Conservation (phyloP, 1,140 invertebrate genomes). For the Aphelenchoides besseyi region DNA sequence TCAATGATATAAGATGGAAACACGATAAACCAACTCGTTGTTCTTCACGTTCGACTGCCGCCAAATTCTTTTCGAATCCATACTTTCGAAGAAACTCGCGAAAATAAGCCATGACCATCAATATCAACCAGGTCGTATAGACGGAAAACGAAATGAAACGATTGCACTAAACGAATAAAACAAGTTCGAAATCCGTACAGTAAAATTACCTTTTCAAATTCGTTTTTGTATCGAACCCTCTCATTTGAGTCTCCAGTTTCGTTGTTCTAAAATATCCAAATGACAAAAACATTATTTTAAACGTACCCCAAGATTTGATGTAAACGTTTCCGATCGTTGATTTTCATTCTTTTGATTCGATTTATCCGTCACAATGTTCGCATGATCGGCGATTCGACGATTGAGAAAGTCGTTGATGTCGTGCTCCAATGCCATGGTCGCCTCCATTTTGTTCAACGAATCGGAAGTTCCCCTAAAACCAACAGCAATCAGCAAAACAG, state of each 20-base stretch:
- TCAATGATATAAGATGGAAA: conserved; percentile 13
- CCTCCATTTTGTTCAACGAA: background rate
- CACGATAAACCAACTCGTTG: conserved; percentile 31
- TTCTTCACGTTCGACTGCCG: conserved; percentile 49
- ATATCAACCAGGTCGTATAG: conserved; percentile 57
- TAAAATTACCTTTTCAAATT: conserved; percentile 4
- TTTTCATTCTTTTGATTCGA: background rate
- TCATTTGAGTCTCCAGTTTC: conserved; percentile 23
- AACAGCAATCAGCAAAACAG: too few species aligned
- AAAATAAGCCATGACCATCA: conserved; percentile 51
- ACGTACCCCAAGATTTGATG: too few species aligned
- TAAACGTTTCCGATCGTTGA: too few species aligned
- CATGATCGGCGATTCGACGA: conserved; percentile 10
- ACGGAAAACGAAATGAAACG: conserved; percentile 49
- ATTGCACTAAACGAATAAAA: conserved; percentile 28
- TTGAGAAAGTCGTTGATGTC: conserved; percentile 23
- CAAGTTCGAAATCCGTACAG: background rate
- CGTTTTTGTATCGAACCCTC: conserved; percentile 1
- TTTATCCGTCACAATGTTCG: conserved; percentile 26
- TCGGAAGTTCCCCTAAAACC: background rate
- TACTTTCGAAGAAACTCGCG: conserved; percentile 55
- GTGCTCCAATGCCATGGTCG: background rate
- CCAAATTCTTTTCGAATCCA: conserved; percentile 56
- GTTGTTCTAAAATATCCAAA: background rate
- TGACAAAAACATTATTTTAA: too few species aligned